Conservation (phyloP, 2,888 invertebrate species). For the Carterocephalus palaemon region DNA sequence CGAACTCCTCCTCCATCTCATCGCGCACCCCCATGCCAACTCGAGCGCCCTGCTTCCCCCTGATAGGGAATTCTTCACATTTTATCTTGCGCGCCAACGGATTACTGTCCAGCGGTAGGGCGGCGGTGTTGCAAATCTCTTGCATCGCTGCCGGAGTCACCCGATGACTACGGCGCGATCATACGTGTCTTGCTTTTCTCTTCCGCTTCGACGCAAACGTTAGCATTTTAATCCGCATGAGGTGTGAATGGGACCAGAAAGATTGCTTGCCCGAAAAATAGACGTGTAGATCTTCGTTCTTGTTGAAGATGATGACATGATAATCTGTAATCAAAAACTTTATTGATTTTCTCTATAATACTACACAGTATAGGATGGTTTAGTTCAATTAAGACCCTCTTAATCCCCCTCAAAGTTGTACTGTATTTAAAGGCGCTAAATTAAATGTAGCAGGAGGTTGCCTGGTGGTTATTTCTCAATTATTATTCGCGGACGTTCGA, state of each 20-base stretch:
- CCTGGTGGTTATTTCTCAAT: slow-evolving; percentile 71
- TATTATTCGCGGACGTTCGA: slow-evolving; percentile 72
- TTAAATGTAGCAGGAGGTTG: slow-evolving; percentile 64
- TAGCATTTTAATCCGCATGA: slow-evolving; percentile 55
- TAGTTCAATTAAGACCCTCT: slow-evolving; percentile 37
- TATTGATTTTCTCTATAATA: not conserved
- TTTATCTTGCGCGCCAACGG: slow-evolving; percentile 76
- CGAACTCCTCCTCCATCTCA: slow-evolving; percentile 81
- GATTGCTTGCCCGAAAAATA: slow-evolving; percentile 31
- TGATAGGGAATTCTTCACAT: slow-evolving; percentile 77
- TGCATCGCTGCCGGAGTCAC: slow-evolving; percentile 73
- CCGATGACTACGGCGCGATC: slow-evolving; percentile 52
- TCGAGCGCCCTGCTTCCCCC: slow-evolving; percentile 68
- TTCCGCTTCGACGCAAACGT: slow-evolving; percentile 62
- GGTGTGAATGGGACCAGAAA: slow-evolving; percentile 27
- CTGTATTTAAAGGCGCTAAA: slow-evolving; percentile 63
- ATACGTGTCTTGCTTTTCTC: slow-evolving; percentile 60
- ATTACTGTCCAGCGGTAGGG: slow-evolving; percentile 76
- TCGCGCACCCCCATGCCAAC: slow-evolving; percentile 76
- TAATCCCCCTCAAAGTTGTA: slow-evolving; percentile 48
- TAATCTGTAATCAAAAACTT: slow-evolving; percentile 50
- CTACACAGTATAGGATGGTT: too few species aligned
- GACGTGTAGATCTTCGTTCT: slow-evolving; percentile 35
- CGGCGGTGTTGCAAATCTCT: slow-evolving; percentile 78
- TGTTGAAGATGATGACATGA: slow-evolving; percentile 37